A percentile compares a stretch with the other conserved stretches of the same genome.
Evolutionary conservation across 2,113 vertebrate species (phyloP).

Genomic region (Dasyprocta punctata): DNA sequence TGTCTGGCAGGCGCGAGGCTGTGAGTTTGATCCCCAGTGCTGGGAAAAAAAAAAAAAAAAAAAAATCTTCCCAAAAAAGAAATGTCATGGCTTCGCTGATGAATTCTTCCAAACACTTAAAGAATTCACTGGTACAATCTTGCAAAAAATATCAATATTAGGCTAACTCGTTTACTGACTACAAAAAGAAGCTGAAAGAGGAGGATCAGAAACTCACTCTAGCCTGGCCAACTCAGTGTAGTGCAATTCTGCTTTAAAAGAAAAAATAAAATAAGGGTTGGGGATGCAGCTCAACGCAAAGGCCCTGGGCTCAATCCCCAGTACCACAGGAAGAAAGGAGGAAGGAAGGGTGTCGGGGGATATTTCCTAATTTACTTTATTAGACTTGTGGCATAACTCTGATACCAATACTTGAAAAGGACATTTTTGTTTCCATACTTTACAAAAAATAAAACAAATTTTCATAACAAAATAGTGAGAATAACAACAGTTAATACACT

Average conservation of each 20-base stretch:
- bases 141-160: constrained; percentile 25
- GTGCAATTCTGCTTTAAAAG: neutral
- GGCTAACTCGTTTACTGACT: neutral
- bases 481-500: neutral
- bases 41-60: too few relatives aligned
- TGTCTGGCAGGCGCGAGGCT: too few relatives aligned
- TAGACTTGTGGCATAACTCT: neutral
- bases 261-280: neutral
- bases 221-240: neutral
- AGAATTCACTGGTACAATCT: constrained; percentile 5
- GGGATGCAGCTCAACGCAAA: neutral
- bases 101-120: constrained; percentile 12
- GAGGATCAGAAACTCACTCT: neutral
- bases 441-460: neutral
- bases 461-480: neutral
- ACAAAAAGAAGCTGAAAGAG: constrained; percentile 7
- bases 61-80: neutral
- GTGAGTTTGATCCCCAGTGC: too few relatives aligned
- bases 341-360: neutral
- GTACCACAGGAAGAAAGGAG: neutral
- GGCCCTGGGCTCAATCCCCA: neutral
- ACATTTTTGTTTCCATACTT: neutral
- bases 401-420: constrained; percentile 21
- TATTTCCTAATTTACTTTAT: neutral
- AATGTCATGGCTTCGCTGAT: neutral